A percentile compares a stretch with the other conserved stretches of the same genome.
Conservation (phyloP, 2,888 invertebrate species). For the Callinectes sapidus region DNA sequence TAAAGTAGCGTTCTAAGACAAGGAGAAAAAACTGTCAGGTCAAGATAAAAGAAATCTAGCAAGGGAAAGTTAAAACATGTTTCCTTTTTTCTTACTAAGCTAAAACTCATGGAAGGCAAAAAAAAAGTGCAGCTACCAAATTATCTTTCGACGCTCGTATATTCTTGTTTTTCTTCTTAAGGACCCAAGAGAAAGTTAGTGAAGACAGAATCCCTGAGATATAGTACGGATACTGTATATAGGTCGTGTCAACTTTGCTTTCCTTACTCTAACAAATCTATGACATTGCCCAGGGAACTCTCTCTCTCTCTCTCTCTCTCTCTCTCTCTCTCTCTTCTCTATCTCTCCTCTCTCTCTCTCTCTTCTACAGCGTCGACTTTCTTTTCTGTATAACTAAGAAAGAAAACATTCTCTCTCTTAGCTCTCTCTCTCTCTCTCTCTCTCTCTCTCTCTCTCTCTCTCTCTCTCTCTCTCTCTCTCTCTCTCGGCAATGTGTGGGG, state of each 20-base stretch:
- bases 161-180: not conserved
- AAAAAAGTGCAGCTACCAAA: not conserved
- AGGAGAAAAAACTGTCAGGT: not conserved
- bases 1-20: not conserved
- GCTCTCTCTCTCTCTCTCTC: not conserved
- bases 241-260: constrained; percentile 19
- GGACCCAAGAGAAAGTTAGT: not conserved
- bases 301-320: not conserved
- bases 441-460: not conserved
- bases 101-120: not conserved
- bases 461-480: not conserved
- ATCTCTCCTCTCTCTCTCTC: not conserved
- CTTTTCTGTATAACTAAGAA: not conserved
- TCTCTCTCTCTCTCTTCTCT: not conserved
- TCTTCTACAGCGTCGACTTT: not conserved
- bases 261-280: not conserved
- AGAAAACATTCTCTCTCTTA: not conserved
- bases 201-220: not conserved
- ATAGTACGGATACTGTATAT: not conserved
- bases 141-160: not conserved
- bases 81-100: not conserved
- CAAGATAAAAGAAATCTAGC: not conserved
- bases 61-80: not conserved
- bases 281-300: not conserved
- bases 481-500: not conserved